Base-by-base conservation (phyloP, 2,797 vertebrate genomes). In the Fringilla coelebs region DNA sequence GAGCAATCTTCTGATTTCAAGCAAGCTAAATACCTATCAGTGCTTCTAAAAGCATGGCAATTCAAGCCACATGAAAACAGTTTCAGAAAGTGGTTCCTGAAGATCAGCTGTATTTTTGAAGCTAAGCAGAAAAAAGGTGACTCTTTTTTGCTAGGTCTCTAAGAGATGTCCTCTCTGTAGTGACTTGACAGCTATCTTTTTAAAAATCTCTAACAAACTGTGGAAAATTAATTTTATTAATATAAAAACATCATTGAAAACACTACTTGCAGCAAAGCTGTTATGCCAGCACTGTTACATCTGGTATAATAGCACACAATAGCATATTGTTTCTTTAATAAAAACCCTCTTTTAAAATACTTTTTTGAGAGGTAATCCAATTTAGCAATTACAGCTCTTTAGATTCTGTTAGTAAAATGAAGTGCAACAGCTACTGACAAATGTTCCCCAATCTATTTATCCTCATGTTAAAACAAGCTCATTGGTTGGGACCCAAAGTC, bases 341-440 rank as follows among this genome's bases (percentile, higher is more conserved):
- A 71, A 89, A 84, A 52, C 32, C n/a, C 11, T 29, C 45, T 58
- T 87, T 41, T 21, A 92, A 94, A 96, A 92, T 60, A 78, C n/a
- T 94, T 91, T 79, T 66, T 74, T 85, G 91, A 95, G 72, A 95
- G 70, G 52, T 71, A 91, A 93, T 89, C 52, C 65, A 85, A 72
- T 96, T 94, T 73, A 87, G 72, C 62, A 75, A 88, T 86, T 94
- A 89, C 17, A 94, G 58, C 32, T 91, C 77, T 78, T 63, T 70
- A 91, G 89, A 90, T 73, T 92, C 52, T 68, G 55, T 85, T 77
- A 84, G 71, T 32, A 94, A 91, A 93, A 92, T 81, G 66, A 94
- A 71, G 34, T 55, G 25, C 51, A 96, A 88, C 51, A 91, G 80
- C 55, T 80, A 76, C 52, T 43, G 58, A 73, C 41, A 90, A 67